Evolutionary conservation across 2,797 vertebrate genomes (phyloP).

Genomic region (Molossus alvarezi): DNA sequence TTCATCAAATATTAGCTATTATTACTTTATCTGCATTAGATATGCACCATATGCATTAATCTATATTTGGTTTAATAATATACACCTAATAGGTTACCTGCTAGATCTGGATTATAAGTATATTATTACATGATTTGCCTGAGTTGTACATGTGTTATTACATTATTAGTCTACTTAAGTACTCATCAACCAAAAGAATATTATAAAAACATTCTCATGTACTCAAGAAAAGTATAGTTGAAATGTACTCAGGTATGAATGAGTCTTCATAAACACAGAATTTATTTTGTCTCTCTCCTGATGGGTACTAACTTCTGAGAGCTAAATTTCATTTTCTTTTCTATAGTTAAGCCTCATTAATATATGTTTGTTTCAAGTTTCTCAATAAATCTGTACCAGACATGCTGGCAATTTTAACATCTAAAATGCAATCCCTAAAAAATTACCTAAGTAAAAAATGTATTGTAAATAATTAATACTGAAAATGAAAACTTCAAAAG

Average conservation of each 20-base stretch:
- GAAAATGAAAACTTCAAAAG: conserved; percentile 4
- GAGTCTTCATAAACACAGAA: neutral
- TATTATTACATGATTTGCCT: neutral
- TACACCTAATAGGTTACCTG: accelerated
- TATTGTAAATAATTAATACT: neutral
- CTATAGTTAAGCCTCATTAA: neutral
- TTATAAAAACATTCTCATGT: neutral
- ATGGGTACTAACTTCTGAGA: neutral
- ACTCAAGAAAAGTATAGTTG: neutral
- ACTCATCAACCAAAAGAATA: neutral
- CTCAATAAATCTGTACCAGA: neutral
- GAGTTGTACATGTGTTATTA: neutral
- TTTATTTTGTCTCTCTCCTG: neutral
- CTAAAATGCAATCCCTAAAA: neutral
- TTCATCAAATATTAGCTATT: neutral
- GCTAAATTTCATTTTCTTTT: neutral
- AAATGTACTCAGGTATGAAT: neutral
- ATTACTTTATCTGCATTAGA: neutral
- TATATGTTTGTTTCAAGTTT: neutral
- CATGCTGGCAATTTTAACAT: neutral
- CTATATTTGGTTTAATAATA: neutral
- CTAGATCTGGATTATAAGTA: neutral
- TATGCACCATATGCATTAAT: neutral
- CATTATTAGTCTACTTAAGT: neutral
- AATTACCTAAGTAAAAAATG: neutral